Evolutionary conservation across 2,797 vertebrate genomes (phyloP).

Genomic region (Darevskia nairensis): DNA sequence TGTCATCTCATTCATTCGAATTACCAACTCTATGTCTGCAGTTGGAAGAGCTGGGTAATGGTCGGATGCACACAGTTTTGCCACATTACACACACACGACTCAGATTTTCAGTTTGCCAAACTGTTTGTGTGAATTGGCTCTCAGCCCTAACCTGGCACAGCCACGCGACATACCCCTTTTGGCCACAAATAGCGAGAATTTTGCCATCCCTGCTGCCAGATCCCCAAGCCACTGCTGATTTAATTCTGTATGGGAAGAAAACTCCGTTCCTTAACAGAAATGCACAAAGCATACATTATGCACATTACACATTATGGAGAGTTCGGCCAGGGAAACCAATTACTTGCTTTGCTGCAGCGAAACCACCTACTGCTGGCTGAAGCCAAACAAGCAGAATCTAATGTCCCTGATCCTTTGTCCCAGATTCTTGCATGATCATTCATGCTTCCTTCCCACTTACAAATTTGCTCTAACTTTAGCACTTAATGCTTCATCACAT

Average conservation of each 20-base stretch:
- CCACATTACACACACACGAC: background rate
- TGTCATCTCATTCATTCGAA: background rate
- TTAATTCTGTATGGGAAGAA: background rate
- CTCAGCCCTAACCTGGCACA: background rate
- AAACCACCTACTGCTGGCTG: constrained; percentile 11
- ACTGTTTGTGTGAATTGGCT: background rate
- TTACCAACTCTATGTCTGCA: background rate
- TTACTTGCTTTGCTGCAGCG: background rate
- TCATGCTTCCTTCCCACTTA: fast-evolving
- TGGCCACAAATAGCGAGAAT: background rate
- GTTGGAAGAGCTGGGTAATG: background rate
- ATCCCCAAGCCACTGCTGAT: background rate
- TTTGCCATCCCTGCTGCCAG: background rate
- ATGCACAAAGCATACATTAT: fast-evolving
- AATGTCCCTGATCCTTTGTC: constrained; percentile 17
- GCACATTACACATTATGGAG: background rate
- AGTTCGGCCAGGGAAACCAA: constrained; percentile 12
- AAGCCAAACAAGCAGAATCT: background rate
- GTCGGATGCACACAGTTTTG: background rate
- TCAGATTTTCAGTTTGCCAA: background rate
- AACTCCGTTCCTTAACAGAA: background rate
- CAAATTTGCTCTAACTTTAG: background rate
- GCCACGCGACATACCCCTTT: background rate
- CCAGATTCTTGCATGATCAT: background rate
- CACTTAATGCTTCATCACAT: background rate